phyloP scores from a whole-genome alignment of 2,888 invertebrate species.

The Steinernema scapterisci region DNA sequence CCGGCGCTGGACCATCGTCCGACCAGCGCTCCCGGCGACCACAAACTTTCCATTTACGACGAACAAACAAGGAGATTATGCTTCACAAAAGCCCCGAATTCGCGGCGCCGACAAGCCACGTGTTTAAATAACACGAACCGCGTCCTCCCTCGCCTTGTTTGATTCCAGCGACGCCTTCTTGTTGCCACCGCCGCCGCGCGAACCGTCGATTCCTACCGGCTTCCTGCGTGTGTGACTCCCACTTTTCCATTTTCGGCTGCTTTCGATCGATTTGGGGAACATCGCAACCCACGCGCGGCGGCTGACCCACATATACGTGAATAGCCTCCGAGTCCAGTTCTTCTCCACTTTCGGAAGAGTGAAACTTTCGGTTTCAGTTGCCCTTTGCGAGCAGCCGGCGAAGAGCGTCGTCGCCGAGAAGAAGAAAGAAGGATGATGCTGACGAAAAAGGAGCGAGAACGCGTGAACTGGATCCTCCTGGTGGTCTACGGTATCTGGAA shows the following conservation, averaged over 20 bases:
- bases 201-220: neutral
- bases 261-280: slow-evolving; percentile 10
- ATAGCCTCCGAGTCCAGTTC: slow-evolving; percentile 17
- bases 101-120: slow-evolving; percentile 11
- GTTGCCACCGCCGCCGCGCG: neutral
- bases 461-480: slow-evolving; percentile 37
- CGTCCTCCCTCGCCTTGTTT: neutral
- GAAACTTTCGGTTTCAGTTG: neutral
- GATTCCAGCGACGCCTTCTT: neutral
- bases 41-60: neutral
- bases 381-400: neutral
- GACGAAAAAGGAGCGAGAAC: slow-evolving; percentile 35
- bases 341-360: neutral
- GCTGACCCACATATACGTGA: slow-evolving; percentile 12
- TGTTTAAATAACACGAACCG: slow-evolving; percentile 27
- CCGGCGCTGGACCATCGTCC: no score
- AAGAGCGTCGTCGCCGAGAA: neutral
- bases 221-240: neutral
- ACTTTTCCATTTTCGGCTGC: neutral
- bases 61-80: slow-evolving; percentile 27
- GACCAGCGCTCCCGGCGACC: neutral
- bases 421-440: slow-evolving; percentile 30
- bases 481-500: slow-evolving; percentile 54
- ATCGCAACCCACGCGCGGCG: slow-evolving; percentile 4
- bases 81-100: neutral